phyloP scores from a whole-genome alignment of 2,888 invertebrate genomes.

The Drosophila histrio region DNA sequence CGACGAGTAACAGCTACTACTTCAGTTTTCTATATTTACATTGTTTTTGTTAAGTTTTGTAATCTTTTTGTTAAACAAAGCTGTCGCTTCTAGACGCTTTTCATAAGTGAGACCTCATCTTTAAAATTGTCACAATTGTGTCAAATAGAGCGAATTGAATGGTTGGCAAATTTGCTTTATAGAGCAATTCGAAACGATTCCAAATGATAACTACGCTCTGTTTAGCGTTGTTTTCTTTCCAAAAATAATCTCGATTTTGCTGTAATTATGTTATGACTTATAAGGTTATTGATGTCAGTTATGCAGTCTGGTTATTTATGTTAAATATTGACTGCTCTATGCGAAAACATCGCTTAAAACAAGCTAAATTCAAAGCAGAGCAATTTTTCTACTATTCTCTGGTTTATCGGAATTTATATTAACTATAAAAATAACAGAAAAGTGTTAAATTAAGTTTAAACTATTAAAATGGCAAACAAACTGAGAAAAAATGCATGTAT shows the following conservation, averaged over 20 bases:
- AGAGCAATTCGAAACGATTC: background rate
- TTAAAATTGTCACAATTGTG: too few relatives aligned
- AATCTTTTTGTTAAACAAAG: slow-evolving; percentile 1
- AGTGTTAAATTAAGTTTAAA: too few relatives aligned
- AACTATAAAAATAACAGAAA: too few relatives aligned
- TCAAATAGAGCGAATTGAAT: too few relatives aligned
- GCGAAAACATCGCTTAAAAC: too few relatives aligned
- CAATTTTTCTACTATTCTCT: too few relatives aligned
- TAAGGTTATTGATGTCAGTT: background rate
- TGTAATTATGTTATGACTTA: background rate
- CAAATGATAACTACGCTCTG: background rate
- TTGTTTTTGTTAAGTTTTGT: background rate
- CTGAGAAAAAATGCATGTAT: too few relatives aligned
- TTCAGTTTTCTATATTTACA: background rate
- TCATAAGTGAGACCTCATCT: slow-evolving; percentile 1
- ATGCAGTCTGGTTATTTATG: too few relatives aligned
- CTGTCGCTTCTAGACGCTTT: background rate
- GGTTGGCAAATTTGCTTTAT: background rate
- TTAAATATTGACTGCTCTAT: too few relatives aligned
- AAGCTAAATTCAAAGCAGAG: too few relatives aligned
- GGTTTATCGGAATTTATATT: too few relatives aligned
- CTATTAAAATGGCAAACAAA: too few relatives aligned
- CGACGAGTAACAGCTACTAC: background rate
- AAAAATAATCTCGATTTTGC: background rate
- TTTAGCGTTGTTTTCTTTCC: background rate